phyloP scores from a whole-genome alignment of 2,797 vertebrate species.

The Sebastes glaucus region DNA sequence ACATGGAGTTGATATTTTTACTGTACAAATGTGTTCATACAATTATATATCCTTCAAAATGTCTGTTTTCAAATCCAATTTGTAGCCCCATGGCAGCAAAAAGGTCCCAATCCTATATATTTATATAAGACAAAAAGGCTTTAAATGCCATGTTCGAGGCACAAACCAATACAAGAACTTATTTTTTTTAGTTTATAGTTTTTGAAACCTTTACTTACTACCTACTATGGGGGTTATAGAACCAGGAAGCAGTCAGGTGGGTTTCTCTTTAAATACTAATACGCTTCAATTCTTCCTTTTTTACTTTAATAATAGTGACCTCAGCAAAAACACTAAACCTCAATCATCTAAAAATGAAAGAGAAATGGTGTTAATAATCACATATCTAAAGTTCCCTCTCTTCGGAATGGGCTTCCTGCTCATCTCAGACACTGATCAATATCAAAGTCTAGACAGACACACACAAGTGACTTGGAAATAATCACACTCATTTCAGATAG shows the following conservation, averaged over 20 bases:
- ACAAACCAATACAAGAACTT: background rate
- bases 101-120: background rate
- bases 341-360: background rate
- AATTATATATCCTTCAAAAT: background rate
- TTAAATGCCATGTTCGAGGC: background rate
- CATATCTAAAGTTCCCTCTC: background rate
- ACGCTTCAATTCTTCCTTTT: background rate
- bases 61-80: background rate
- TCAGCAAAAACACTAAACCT: background rate
- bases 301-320: background rate
- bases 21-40: background rate
- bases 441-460: background rate
- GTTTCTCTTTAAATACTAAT: background rate
- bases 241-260: background rate
- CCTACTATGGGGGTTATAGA: background rate
- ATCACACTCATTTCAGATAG: constrained; percentile 66
- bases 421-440: background rate
- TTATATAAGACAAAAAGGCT: background rate
- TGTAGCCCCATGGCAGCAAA: background rate
- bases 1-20: background rate
- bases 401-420: background rate
- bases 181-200: background rate
- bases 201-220: background rate
- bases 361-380: background rate
- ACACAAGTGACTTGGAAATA: constrained; percentile 33